Conservation (phyloP, 1,140 invertebrate species). For the Araneus ventricosus region DNA sequence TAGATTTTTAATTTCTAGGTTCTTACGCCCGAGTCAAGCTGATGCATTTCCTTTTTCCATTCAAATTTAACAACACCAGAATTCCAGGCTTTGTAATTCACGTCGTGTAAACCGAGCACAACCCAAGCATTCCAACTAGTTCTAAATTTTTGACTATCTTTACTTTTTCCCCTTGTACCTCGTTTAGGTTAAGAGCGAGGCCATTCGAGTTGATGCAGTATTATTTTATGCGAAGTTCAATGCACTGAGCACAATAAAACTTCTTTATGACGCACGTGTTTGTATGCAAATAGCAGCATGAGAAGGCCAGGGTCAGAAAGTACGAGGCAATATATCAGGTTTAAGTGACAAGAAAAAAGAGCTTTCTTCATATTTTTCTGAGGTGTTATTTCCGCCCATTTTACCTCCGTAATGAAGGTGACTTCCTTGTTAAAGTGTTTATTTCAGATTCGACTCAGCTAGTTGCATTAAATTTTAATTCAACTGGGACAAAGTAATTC, state of each 20-base stretch:
- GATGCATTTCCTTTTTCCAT: too few species aligned
- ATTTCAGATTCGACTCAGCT: neutral
- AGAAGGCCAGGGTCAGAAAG: conserved; percentile 20
- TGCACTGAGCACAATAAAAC: neutral
- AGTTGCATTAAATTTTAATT: neutral
- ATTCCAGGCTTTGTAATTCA: too few species aligned
- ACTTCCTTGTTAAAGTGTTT: conserved; percentile 1
- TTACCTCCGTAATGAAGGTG: neutral
- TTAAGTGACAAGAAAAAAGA: neutral
- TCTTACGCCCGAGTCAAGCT: too few species aligned
- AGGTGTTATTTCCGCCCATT: neutral
- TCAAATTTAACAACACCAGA: too few species aligned
- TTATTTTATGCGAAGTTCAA: conserved; percentile 12
- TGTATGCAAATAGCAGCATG: neutral
- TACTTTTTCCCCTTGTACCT: neutral
- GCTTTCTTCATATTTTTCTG: neutral
- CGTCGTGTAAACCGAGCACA: too few species aligned
- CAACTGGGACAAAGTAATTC: too few species aligned
- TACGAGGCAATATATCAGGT: neutral
- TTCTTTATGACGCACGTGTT: neutral
- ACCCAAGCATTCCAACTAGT: neutral
- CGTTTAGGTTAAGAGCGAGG: neutral
- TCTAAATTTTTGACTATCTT: neutral
- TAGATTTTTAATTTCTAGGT: too few species aligned
- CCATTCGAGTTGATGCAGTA: neutral